Evolutionary conservation across 2,888 invertebrate genomes (phyloP).

Genomic region (Acanthoscelides obtectus): DNA sequence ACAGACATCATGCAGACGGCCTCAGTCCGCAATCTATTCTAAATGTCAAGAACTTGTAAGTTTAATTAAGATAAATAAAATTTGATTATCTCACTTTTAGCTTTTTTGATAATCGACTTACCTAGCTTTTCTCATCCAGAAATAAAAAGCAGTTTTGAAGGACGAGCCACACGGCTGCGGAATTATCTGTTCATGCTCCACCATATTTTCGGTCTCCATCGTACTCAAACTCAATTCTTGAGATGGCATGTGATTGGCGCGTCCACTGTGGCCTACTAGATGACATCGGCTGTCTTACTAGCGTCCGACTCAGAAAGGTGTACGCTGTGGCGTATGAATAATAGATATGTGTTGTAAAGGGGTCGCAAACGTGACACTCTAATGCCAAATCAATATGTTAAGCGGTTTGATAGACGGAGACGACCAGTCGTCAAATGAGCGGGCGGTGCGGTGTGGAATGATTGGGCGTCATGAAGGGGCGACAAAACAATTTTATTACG

Average conservation of each 20-base stretch:
- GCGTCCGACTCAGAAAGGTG: not conserved
- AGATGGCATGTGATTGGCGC: not conserved
- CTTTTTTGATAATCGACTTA: conserved; percentile 13
- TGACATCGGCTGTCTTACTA: not conserved
- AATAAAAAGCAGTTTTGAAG: conserved; percentile 32
- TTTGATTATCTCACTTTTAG: no score
- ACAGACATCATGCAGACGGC: no score
- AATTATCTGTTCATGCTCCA: conserved; percentile 12
- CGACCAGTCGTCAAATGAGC: not conserved
- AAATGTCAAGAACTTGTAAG: no score
- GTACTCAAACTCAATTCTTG: not conserved
- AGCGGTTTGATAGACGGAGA: not conserved
- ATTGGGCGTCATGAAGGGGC: not conserved
- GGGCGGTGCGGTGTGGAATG: not conserved
- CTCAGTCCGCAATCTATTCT: no score
- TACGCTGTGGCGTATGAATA: not conserved
- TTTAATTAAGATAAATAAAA: no score
- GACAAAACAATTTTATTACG: not conserved
- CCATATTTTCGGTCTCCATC: conserved; percentile 3
- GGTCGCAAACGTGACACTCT: not conserved
- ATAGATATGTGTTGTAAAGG: not conserved
- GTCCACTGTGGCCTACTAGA: not conserved
- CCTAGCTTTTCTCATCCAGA: conserved; percentile 34
- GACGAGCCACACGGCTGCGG: conserved; percentile 15
- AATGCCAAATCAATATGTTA: not conserved